Percentiles rank a stretch among this genome's conserved stretches.
Conservation (phyloP, 2,888 invertebrate species). For the Anorthoa munda region DNA sequence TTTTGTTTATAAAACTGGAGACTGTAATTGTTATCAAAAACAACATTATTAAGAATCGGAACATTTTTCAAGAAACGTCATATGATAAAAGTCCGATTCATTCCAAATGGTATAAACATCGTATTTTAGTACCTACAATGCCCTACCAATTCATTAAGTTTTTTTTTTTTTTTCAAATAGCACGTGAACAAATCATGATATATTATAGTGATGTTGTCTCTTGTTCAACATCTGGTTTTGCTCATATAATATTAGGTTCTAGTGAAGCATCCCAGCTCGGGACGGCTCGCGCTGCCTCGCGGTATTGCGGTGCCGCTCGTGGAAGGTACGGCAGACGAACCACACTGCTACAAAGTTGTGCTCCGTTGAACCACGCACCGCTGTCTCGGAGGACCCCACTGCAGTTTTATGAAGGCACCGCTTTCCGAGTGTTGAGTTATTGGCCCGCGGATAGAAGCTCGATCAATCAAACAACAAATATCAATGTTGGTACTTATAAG, state of each 20-base stretch:
- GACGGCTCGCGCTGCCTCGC: no score
- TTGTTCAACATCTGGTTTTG: background rate
- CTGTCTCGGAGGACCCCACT: no score
- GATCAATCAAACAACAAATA: no score
- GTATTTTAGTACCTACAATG: background rate
- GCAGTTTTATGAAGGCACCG: no score
- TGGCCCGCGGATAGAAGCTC: no score
- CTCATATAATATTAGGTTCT: background rate
- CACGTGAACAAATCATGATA: background rate
- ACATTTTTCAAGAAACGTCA: slow-evolving; percentile 6
- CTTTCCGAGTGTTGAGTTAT: no score
- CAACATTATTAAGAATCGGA: background rate
- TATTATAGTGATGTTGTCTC: background rate
- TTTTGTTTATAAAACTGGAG: background rate
- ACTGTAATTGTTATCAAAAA: background rate
- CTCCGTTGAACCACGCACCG: background rate
- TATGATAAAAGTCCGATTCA: background rate
- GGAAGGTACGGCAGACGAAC: background rate
- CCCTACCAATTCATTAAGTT: background rate
- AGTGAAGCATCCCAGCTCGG: background rate
- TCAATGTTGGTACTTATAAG: no score
- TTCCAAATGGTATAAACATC: background rate
- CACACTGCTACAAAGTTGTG: background rate
- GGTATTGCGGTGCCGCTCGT: no score
- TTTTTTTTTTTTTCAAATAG: background rate